These are phyloP conservation scores for Scelioninae gen. 2 DNA, from an alignment of 2,888 invertebrate species.

Conservation along the genomic window DNA sequence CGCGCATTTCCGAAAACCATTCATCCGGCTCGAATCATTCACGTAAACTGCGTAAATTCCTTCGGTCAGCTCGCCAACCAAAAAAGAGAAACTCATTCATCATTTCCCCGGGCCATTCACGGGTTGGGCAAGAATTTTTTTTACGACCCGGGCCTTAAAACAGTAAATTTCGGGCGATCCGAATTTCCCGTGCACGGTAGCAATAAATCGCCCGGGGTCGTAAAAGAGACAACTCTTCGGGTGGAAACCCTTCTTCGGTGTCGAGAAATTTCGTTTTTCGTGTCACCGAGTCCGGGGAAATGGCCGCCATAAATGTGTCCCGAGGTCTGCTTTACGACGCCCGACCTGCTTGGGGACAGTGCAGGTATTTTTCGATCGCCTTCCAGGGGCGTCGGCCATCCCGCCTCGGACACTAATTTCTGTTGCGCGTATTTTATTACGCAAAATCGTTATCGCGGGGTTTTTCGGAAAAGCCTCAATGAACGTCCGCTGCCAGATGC, in stretches of 20 bases:
- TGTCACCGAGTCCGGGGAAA: slow-evolving; percentile 61
- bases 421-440: background rate
- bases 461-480: no score
- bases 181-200: slow-evolving; percentile 52
- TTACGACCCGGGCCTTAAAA: slow-evolving; percentile 50
- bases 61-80: background rate
- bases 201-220: slow-evolving; percentile 47
- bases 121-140: slow-evolving; percentile 36
- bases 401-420: slow-evolving; percentile 62
- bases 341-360: slow-evolving; percentile 45
- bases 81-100: slow-evolving; percentile 55
- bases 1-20: no score
- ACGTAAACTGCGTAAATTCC: background rate
- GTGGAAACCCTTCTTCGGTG: slow-evolving; percentile 48
- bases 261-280: slow-evolving; percentile 48
- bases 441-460: background rate
- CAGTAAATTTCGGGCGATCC: slow-evolving; percentile 51
- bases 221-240: slow-evolving; percentile 46
- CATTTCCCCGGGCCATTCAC: slow-evolving; percentile 59
- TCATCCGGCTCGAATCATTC: no score
- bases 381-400: slow-evolving; percentile 51
- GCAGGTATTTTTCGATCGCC: slow-evolving; percentile 35
- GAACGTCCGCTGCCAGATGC: no score
- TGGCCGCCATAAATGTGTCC: slow-evolving; percentile 71
- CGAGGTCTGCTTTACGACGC: slow-evolving; percentile 67